Evolutionary conservation across 2,888 invertebrate genomes (phyloP).

Genomic region (Auanema freiburgensis): DNA sequence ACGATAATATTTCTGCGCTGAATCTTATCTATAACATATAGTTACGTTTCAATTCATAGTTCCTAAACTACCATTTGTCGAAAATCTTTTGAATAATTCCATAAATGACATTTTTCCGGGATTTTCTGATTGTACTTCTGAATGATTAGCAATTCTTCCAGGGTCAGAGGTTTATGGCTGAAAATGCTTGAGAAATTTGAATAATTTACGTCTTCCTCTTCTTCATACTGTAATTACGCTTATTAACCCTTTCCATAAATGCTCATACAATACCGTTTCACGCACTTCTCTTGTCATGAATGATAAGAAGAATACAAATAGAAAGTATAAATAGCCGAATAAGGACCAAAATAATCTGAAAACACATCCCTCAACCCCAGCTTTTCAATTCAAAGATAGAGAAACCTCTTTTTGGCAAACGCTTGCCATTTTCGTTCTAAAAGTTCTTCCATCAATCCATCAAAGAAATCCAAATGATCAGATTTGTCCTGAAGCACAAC

Average conservation of each 20-base stretch:
- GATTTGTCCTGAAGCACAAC: slow-evolving; percentile 78
- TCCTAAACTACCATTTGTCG: slow-evolving; percentile 21
- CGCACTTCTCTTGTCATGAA: slow-evolving; percentile 76
- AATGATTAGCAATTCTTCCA: slow-evolving; percentile 22
- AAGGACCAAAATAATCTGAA: slow-evolving; percentile 71
- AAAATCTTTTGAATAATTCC: slow-evolving; percentile 36
- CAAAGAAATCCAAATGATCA: slow-evolving; percentile 89
- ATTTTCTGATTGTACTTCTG: slow-evolving; percentile 12
- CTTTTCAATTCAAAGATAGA: neutral
- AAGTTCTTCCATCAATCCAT: slow-evolving; percentile 90
- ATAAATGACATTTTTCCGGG: slow-evolving; percentile 39
- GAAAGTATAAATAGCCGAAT: slow-evolving; percentile 85
- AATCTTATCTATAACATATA: slow-evolving; percentile 45
- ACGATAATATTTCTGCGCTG: slow-evolving; percentile 40
- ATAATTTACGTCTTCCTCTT: neutral
- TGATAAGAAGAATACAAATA: slow-evolving; percentile 82
- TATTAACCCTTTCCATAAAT: no score
- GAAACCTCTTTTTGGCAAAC: slow-evolving; percentile 75
- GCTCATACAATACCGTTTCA: slow-evolving; percentile 19
- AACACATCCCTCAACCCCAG: neutral
- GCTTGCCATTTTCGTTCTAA: slow-evolving; percentile 96
- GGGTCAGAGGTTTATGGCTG: slow-evolving; percentile 17
- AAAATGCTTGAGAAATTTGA: slow-evolving; percentile 8
- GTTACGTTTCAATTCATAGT: slow-evolving; percentile 1
- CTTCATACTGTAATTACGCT: slow-evolving; percentile 1